Evolutionary conservation across 2,113 vertebrate genomes (phyloP), one percentile per base, ranked within the genome.

Genomic region (Oreotrochilus melanogaster): DNA sequence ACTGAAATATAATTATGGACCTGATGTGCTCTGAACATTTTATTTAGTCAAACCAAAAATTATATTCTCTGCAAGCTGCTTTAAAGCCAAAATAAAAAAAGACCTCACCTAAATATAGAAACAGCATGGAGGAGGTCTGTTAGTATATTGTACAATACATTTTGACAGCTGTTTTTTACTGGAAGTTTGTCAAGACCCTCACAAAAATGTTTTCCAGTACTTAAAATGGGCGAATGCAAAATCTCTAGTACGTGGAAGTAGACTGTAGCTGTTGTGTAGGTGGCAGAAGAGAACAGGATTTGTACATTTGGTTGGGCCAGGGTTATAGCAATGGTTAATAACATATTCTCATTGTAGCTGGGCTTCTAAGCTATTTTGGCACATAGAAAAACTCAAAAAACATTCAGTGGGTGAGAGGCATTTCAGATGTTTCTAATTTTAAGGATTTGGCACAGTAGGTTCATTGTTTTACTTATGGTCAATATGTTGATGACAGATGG

Each of bases 11-110:
- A 96, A 97, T 97, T 97, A 96, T 53, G 90, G 93, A 73, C 69
- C 72, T 74, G 35, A 62, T 75, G 67, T 93, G 66, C 75, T 96
- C 60, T 45, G 79, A 97, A 96, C 74, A 37, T 95, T 97, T 96
- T 47, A 62, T 97, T 95, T 94, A 96, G 96, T 98, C 97, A 95
- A 98, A 97, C 96, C 95, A 97, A 97, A 94, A 97, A 97, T 97
- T 98, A 96, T 91, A 88, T 97, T 98, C 97, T 97, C 97, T 97
- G 95, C 96, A 98, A 97, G 96, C 97, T 98, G 97, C 98, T 98
- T 98, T 95, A 97, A 98, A 99, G 94, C 97, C 96, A 98, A 97
- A 97, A 98, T 58, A 48, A 56, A 89, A 78, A 86, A 64, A 19
- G 14, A 31, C 65, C 14, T 33, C 47, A 89, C 96, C 97, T 98